These are phyloP conservation scores for Psammodynastes pulverulentus DNA, from an alignment of 2,113 vertebrate genomes.

Conservation along the genomic window DNA sequence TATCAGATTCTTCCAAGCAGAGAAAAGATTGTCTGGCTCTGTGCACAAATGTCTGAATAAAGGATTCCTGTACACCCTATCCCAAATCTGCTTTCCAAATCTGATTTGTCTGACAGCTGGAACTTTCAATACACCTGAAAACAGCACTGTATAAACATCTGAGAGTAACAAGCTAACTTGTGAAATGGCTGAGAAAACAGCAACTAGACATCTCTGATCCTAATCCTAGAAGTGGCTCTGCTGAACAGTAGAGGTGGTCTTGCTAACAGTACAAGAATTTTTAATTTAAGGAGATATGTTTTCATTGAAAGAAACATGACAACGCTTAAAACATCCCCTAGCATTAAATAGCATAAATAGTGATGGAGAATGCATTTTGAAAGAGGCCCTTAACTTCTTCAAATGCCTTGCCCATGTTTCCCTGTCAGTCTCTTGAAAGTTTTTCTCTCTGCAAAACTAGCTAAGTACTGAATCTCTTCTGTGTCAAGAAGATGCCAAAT, in stretches of 20 bases:
- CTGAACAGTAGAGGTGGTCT: not conserved
- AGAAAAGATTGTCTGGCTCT: not conserved
- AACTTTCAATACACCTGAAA: not conserved
- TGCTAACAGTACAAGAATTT: not conserved
- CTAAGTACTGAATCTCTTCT: not conserved
- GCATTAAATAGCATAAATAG: not conserved
- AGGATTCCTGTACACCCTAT: not conserved
- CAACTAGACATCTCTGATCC: not conserved
- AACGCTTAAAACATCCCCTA: not conserved
- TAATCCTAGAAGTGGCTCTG: not conserved
- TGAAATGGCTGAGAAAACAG: not conserved
- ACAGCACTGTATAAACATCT: not conserved
- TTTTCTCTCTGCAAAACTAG: not conserved
- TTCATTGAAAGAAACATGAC: slow-evolving; percentile 23
- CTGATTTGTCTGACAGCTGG: not conserved
- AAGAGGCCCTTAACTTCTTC: not conserved
- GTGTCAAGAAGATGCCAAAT: not conserved
- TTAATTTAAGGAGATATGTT: not conserved
- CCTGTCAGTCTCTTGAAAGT: not conserved
- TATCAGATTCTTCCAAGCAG: not conserved
- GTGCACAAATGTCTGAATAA: not conserved
- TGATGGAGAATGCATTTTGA: not conserved
- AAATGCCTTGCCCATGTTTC: not conserved
- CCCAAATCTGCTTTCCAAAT: not conserved
- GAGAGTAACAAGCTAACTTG: not conserved